A percentile compares a stretch with the other conserved stretches of the same genome.
Conservation (phyloP, 2,888 invertebrate genomes). For the Caenorhabditis sp. region DNA sequence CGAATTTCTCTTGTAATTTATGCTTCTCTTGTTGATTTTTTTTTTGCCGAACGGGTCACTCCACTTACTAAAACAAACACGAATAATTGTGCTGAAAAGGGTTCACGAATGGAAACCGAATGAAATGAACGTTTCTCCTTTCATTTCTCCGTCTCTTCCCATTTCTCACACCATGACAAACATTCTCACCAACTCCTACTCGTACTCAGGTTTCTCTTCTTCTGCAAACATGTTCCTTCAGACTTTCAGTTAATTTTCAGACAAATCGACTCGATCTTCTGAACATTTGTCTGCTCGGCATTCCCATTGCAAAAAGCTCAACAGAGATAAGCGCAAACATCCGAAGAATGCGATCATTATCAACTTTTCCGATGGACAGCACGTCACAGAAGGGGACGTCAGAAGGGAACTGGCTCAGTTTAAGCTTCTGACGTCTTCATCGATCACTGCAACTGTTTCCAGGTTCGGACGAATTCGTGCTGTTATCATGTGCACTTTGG, state of each 20-base stretch:
- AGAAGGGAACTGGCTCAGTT: constrained; percentile 16
- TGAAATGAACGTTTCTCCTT: constrained; percentile 19
- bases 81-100: constrained; percentile 1
- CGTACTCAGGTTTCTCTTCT: too few species aligned
- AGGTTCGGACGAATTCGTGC: constrained; percentile 29
- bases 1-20: constrained; percentile 28
- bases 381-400: constrained; percentile 19
- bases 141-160: constrained; percentile 43
- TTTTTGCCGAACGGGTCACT: constrained; percentile 8
- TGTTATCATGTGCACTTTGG: constrained; percentile 28
- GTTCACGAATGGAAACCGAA: background rate
- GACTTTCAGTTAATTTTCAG: too few species aligned
- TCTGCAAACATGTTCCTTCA: too few species aligned
- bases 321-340: constrained; percentile 1
- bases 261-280: constrained; percentile 7
- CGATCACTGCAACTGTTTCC: background rate
- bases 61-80: constrained; percentile 6
- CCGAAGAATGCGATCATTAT: constrained; percentile 30
- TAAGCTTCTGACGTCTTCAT: background rate
- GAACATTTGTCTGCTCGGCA: background rate
- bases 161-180: constrained; percentile 17
- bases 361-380: constrained; percentile 24
- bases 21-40: background rate
- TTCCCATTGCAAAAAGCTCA: too few species aligned
- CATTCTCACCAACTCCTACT: background rate